Base-by-base conservation (phyloP, 2,113 vertebrate species). In the Spheniscus mendiculus region DNA sequence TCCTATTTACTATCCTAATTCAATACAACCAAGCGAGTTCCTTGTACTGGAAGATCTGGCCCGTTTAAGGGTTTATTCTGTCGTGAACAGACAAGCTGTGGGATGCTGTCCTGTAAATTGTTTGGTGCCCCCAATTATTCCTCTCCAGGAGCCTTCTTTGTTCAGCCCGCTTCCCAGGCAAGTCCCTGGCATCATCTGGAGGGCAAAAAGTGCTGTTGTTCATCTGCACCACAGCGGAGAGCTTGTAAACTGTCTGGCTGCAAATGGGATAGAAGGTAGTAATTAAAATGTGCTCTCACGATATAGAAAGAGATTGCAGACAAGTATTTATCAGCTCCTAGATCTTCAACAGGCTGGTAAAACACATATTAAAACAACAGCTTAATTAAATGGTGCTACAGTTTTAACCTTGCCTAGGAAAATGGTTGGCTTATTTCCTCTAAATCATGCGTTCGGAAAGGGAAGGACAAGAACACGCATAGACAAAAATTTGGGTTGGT, bases 301-400 rank as follows among this genome's bases (percentile, higher is more conserved):
- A 83, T 63, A 55, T 25, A 77, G 83, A 86, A 91, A 47, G 92
- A 72, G 76, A 61, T 49, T 90, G 88, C 71, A 76, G 93, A 89
- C 72, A 87, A 80, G 77, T 81, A 84, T 95, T 94, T 87, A 77
- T 91, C 12, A 18, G 93, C 74, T 96, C 58, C 32, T 34, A 55
- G 29, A 82, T 83, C 89, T 96, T 89, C 84, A 86, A 44, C 67
- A 65, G 80, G 56, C 83, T 93, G 42, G 56, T 71, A 79, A 83
- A 93, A 97, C 58, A 94, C 44, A 14, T 45, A 15, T 80, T 96
- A 84, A 93, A 93, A 81, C 45, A 93, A 66, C 83, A 78, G 66
- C 84, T 97, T 97, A 96, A 96, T 97, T 97, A 97, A 97, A 89
- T 45, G 58, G 25, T 83, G 42, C 56, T 78, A 21, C 29, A 56